These are phyloP conservation scores for Pollachius pollachius DNA, from an alignment of 2,113 vertebrate genomes.

Conservation along the genomic window DNA sequence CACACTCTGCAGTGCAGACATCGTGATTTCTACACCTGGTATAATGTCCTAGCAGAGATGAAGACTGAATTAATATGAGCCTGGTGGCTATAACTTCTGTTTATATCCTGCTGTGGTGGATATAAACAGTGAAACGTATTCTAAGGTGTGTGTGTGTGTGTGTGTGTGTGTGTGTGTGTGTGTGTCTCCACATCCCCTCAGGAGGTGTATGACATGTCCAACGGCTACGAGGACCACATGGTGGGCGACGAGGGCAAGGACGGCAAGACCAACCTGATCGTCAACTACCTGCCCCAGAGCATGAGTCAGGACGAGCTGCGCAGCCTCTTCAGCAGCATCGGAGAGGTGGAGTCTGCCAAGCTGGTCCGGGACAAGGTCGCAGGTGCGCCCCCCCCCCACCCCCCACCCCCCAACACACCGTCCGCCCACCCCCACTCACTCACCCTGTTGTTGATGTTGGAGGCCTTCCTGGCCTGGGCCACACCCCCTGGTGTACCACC, in stretches of 20 bases:
- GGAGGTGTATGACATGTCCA: constrained; percentile 92
- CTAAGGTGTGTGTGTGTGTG: no score
- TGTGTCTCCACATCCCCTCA: constrained; percentile 39
- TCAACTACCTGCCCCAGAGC: constrained; percentile 98
- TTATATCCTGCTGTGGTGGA: no score
- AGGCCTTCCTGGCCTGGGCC: not conserved
- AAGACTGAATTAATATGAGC: no score
- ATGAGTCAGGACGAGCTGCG: constrained; percentile 97
- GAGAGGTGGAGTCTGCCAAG: constrained; percentile 95
- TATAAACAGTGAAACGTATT: no score
- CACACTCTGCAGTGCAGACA: no score
- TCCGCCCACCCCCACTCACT: not conserved
- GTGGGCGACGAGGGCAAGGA: constrained; percentile 89
- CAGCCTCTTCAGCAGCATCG: constrained; percentile 97
- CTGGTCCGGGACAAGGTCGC: constrained; percentile 98
- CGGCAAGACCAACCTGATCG: constrained; percentile 93
- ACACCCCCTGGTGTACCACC: no score
- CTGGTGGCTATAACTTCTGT: no score
- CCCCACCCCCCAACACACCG: not conserved
- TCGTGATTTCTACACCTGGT: no score
- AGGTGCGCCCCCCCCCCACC: constrained; percentile 76
- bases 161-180: no score
- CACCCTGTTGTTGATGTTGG: constrained; percentile 46
- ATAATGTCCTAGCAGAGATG: no score
- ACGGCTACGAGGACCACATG: constrained; percentile 99